Evolutionary conservation across 1,140 invertebrate genomes (phyloP).

Genomic region (Paramacrobiotus metropolitanus): DNA sequence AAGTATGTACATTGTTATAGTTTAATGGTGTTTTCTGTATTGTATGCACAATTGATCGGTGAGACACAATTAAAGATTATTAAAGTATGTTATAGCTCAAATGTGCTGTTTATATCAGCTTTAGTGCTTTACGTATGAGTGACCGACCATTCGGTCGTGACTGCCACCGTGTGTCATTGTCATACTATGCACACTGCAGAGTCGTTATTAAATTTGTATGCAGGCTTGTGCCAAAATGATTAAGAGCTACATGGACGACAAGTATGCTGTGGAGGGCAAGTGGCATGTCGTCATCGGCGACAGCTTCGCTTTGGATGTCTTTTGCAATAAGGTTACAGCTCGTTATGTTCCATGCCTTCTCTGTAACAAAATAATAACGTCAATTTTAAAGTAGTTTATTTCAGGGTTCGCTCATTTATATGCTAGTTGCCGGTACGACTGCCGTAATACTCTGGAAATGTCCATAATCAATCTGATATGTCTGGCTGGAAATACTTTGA

Average conservation of each 20-base stretch:
- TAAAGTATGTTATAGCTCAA: no score
- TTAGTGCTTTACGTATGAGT: no score
- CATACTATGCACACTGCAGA: not conserved
- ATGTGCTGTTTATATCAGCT: no score
- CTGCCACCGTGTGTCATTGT: not conserved
- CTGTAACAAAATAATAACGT: not conserved
- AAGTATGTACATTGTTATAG: no score
- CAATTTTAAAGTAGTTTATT: not conserved
- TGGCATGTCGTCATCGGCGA: not conserved
- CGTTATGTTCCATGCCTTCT: not conserved
- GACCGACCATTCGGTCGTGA: no score
- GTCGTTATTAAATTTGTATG: not conserved
- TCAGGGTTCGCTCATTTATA: not conserved
- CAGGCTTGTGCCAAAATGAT: not conserved
- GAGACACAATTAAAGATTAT: no score
- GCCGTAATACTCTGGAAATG: conserved; percentile 1
- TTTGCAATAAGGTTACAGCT: not conserved
- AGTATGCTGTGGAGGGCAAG: not conserved
- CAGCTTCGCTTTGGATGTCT: not conserved
- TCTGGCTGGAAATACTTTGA: no score
- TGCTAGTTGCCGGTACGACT: not conserved
- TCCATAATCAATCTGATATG: not conserved
- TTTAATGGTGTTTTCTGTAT: no score
- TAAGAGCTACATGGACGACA: not conserved
- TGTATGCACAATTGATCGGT: no score